These are phyloP conservation scores for Ammospiza caudacuta DNA, from an alignment of 2,113 vertebrate species.

Conservation along the genomic window DNA sequence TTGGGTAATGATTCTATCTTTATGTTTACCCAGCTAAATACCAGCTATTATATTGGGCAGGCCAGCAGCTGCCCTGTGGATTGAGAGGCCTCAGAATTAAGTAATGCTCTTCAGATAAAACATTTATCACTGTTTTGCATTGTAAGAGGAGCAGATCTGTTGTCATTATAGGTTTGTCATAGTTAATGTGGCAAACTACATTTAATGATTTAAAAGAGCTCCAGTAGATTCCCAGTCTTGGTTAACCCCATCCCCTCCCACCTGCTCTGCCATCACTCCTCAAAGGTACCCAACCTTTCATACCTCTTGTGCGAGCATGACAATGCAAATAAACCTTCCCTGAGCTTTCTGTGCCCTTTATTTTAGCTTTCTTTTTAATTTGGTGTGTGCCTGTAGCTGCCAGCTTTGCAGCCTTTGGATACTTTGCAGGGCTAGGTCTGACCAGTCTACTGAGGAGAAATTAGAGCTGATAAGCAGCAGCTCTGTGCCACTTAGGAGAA, in stretches of 20 bases:
- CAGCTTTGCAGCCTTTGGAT: not conserved
- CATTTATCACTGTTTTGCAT: not conserved
- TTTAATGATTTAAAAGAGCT: not conserved
- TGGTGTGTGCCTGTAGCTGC: not conserved
- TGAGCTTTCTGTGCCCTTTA: not conserved
- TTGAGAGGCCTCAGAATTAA: slow-evolving; percentile 11
- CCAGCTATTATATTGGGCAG: not conserved
- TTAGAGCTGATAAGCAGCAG: not conserved
- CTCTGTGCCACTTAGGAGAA: not conserved
- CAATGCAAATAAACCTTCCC: not conserved
- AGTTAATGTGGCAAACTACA: not conserved
- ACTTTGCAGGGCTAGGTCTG: not conserved
- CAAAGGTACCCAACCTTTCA: not conserved
- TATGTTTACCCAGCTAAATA: slow-evolving; percentile 40
- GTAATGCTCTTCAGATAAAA: not conserved
- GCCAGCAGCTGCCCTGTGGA: not conserved
- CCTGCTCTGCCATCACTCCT: not conserved
- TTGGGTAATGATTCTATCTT: slow-evolving; percentile 18
- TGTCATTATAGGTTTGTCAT: not conserved
- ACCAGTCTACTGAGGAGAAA: not conserved
- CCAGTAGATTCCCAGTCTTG: not conserved
- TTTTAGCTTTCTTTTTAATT: not conserved
- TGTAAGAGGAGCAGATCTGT: not conserved
- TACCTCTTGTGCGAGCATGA: not conserved
- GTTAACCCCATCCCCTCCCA: not conserved